phyloP scores from a whole-genome alignment of 2,797 vertebrate species.

The Kryptolebias ocellatus region DNA sequence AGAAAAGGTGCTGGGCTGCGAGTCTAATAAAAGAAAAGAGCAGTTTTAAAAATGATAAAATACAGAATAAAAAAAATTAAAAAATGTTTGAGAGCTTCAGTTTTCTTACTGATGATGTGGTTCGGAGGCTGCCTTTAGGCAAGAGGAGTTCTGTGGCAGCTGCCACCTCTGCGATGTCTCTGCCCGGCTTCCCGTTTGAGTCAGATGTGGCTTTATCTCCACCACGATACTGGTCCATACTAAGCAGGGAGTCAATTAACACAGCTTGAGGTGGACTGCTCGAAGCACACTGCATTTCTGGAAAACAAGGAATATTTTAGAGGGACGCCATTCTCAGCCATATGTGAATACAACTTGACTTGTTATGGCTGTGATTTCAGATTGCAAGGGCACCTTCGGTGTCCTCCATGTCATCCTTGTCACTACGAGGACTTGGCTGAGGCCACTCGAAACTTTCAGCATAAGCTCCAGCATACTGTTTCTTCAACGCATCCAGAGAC shows the following conservation, averaged over 20 bases:
- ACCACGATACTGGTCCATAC: slow-evolving; percentile 87
- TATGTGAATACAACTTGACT: neutral
- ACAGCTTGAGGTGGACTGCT: slow-evolving; percentile 84
- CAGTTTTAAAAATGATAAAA: neutral
- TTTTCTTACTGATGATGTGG: slow-evolving; percentile 75
- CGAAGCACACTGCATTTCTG: slow-evolving; percentile 78
- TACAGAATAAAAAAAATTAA: neutral
- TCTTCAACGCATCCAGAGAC: slow-evolving; percentile 89
- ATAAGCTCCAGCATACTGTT: slow-evolving; percentile 95
- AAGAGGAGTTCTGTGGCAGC: slow-evolving; percentile 89
- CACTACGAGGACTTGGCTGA: slow-evolving; percentile 82
- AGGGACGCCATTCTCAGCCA: neutral
- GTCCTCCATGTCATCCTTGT: slow-evolving; percentile 84
- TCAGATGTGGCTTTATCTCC: slow-evolving; percentile 79
- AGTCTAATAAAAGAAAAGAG: slow-evolving; percentile 52
- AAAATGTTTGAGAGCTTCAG: neutral
- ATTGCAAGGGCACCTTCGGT: slow-evolving; percentile 65
- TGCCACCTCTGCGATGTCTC: slow-evolving; percentile 91
- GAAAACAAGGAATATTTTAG: slow-evolving; percentile 24
- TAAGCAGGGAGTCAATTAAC: slow-evolving; percentile 90
- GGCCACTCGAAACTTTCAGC: slow-evolving; percentile 91
- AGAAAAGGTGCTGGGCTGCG: slow-evolving; percentile 80
- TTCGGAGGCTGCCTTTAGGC: slow-evolving; percentile 90
- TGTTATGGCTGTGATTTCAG: slow-evolving; percentile 3
- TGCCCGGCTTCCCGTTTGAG: slow-evolving; percentile 78